Evolutionary conservation across 2,797 vertebrate genomes (phyloP).

Genomic region (Graptemys geographica): DNA sequence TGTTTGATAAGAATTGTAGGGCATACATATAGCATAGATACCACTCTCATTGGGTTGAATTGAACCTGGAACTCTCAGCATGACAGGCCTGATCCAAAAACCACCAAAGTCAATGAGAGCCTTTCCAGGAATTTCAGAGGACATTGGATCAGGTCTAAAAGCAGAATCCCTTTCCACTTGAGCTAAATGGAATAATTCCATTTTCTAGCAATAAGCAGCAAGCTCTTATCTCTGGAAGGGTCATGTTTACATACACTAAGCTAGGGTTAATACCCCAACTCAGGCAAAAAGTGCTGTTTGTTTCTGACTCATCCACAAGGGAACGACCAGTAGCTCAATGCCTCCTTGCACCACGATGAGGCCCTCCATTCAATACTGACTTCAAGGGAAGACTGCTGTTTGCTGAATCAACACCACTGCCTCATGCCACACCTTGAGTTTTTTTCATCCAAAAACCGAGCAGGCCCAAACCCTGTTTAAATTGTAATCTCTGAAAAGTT

Average conservation of each 20-base stretch:
- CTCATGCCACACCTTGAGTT: background rate
- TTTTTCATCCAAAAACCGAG: background rate
- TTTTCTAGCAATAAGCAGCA: background rate
- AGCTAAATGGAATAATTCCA: background rate
- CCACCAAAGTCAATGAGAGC: background rate
- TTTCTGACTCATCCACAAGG: background rate
- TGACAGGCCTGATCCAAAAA: background rate
- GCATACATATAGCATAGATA: background rate
- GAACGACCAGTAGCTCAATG: background rate
- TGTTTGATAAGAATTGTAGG: background rate
- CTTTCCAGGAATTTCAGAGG: background rate
- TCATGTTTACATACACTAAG: background rate
- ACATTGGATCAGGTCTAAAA: background rate
- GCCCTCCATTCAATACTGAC: background rate
- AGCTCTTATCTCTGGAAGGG: background rate
- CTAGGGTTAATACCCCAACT: background rate
- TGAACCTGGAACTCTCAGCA: background rate
- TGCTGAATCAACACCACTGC: background rate
- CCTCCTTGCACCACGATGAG: background rate
- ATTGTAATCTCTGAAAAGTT: background rate
- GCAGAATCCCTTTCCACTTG: background rate
- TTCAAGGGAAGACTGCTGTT: background rate
- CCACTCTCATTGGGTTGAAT: fast-evolving
- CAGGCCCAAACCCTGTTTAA: background rate
- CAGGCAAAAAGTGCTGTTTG: background rate